phyloP scores from a whole-genome alignment of 2,888 invertebrate species.

The Chloroclystis v-ata region DNA sequence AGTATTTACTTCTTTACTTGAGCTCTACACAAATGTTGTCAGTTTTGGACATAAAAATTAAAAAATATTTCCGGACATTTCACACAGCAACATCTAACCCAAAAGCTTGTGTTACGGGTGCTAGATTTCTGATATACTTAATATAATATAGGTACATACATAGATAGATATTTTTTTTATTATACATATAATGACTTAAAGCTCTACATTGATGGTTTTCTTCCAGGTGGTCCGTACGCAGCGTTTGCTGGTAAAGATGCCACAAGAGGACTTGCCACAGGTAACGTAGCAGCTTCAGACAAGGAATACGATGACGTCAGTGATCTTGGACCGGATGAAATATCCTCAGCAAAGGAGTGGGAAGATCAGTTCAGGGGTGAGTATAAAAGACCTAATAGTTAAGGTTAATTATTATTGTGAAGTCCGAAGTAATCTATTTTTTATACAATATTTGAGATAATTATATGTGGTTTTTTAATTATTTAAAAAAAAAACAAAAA shows the following conservation, averaged over 20 bases:
- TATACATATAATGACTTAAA: not conserved
- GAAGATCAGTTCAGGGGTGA: conserved; percentile 71
- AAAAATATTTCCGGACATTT: too few species aligned
- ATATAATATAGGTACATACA: too few species aligned
- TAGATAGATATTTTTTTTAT: too few species aligned
- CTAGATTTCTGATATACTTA: too few species aligned
- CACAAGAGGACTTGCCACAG: conserved; percentile 65
- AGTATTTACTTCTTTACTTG: too few species aligned
- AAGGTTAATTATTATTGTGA: not conserved
- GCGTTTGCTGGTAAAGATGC: conserved; percentile 69
- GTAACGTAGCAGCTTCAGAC: conserved; percentile 59
- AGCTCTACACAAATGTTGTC: too few species aligned
- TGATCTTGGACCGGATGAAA: conserved; percentile 60
- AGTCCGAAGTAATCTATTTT: not conserved
- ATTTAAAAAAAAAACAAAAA: too few species aligned
- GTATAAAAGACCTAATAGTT: not conserved
- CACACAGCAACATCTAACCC: too few species aligned
- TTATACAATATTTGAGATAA: too few species aligned
- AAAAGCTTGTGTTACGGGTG: too few species aligned
- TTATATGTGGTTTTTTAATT: too few species aligned
- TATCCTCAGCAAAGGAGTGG: conserved; percentile 68
- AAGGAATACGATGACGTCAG: conserved; percentile 67
- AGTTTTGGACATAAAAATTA: too few species aligned
- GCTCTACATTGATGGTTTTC: not conserved
- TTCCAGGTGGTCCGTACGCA: conserved; percentile 68